Evolutionary conservation across 2,113 vertebrate species (phyloP).

Genomic region (Corythornis vintsioides): DNA sequence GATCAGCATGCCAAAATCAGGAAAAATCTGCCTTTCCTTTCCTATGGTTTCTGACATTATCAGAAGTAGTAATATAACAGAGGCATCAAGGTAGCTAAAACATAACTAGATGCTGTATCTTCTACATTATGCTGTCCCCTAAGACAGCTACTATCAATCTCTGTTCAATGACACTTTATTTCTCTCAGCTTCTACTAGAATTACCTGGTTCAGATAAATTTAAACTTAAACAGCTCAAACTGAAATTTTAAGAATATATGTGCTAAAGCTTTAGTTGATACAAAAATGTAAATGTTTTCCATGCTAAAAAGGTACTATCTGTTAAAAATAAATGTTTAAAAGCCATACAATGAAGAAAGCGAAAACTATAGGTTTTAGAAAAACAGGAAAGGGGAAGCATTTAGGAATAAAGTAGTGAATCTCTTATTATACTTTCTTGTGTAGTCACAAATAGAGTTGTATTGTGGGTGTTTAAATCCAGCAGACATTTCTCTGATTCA

Average conservation of each 20-base stretch:
- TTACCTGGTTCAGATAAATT: neutral
- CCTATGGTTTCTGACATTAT: neutral
- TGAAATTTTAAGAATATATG: neutral
- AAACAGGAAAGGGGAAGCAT: neutral
- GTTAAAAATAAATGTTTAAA: conserved; percentile 20
- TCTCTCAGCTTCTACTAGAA: conserved; percentile 25
- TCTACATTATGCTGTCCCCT: neutral
- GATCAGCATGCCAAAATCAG: neutral
- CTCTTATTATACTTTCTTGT: neutral
- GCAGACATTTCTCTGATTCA: neutral
- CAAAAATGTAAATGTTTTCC: neutral
- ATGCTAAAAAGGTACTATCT: neutral
- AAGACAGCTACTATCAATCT: neutral
- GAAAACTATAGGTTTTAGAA: neutral
- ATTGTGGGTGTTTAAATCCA: neutral
- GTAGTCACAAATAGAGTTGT: neutral
- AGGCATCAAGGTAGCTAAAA: neutral
- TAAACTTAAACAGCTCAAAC: neutral
- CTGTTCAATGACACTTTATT: neutral
- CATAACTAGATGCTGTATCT: conserved; percentile 38
- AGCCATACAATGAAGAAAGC: neutral
- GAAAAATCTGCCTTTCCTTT: neutral
- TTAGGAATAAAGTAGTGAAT: neutral
- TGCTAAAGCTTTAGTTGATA: neutral
- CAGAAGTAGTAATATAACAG: neutral